Conservation (phyloP, 92 coral and sea anemone genomes). For the Siderastrea siderea region DNA sequence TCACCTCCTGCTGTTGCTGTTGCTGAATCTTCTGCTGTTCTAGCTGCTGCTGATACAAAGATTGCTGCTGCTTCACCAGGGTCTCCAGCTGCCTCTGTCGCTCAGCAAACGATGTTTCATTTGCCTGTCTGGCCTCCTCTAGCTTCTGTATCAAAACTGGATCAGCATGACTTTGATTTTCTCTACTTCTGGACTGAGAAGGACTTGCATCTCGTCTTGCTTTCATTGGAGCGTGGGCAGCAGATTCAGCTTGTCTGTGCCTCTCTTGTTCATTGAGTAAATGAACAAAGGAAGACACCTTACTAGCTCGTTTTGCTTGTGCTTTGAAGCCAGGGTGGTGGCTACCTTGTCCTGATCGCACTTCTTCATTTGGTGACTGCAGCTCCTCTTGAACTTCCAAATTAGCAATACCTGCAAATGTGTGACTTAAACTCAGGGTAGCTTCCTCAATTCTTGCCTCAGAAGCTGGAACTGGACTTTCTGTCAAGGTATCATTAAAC, state of each 20-base stretch:
- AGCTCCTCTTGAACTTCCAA: conserved; percentile 3
- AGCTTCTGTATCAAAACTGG: conserved; percentile 28
- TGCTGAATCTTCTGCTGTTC: conserved; percentile 86
- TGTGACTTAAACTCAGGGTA: conserved; percentile 24
- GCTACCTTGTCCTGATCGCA: background rate
- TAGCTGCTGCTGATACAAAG: conserved; percentile 70
- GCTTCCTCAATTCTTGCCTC: conserved; percentile 45
- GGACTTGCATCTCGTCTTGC: conserved; percentile 7
- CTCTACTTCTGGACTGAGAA: conserved; percentile 15
- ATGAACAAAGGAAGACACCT: conserved; percentile 46
- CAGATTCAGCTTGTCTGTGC: conserved; percentile 19
- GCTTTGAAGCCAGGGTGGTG: conserved; percentile 14
- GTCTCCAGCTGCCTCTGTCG: conserved; percentile 81
- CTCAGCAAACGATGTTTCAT: conserved; percentile 70
- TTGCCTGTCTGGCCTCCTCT: conserved; percentile 49
- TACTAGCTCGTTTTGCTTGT: conserved; percentile 29
- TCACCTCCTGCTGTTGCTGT: conserved; percentile 75
- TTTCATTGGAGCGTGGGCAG: conserved; percentile 5
- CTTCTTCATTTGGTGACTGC: conserved; percentile 15
- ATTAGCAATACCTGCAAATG: conserved; percentile 16
- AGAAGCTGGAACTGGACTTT: conserved; percentile 39
- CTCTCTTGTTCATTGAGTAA: conserved; percentile 37
- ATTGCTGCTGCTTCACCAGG: conserved; percentile 78
- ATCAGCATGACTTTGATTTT: background rate
- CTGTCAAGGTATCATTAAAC: conserved; percentile 78